Evolutionary conservation across 2,113 vertebrate species (phyloP).

Genomic region (Australoheros scitulus): DNA sequence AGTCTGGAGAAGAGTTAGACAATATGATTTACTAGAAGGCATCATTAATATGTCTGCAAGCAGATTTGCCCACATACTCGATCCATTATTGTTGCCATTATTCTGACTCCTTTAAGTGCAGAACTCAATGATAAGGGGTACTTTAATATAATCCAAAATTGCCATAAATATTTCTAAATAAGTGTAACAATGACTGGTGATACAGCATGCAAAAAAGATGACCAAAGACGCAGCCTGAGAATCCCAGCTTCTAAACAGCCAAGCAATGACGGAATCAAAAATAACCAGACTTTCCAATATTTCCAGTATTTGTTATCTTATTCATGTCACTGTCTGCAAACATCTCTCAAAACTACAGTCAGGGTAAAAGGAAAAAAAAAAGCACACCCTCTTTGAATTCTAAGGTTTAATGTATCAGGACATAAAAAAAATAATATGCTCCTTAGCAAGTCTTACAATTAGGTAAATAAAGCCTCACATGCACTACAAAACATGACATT

Average conservation of each 20-base stretch:
- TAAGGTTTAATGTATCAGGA: not conserved
- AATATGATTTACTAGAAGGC: not conserved
- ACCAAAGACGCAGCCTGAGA: not conserved
- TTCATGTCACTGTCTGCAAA: no score
- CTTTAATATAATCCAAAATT: no score
- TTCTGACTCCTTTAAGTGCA: rapidly evolving
- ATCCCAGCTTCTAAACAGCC: not conserved
- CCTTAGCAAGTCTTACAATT: not conserved
- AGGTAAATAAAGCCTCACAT: no score
- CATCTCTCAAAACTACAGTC: no score
- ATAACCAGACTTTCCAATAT: not conserved
- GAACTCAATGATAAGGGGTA: not conserved
- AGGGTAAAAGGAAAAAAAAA: no score
- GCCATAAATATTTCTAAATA: rapidly evolving
- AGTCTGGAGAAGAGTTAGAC: not conserved
- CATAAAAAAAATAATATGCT: not conserved
- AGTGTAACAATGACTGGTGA: no score
- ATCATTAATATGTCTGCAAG: not conserved
- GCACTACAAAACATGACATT: no score
- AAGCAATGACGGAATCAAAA: not conserved
- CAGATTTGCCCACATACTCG: not conserved
- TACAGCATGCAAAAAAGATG: not conserved
- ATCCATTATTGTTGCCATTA: not conserved
- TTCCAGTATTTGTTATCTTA: not conserved
- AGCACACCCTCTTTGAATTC: no score